Evolutionary conservation across 1,140 invertebrate species (phyloP), one percentile per base, ranked within the genome.

Genomic region (Pseudomyrmex sp.): DNA sequence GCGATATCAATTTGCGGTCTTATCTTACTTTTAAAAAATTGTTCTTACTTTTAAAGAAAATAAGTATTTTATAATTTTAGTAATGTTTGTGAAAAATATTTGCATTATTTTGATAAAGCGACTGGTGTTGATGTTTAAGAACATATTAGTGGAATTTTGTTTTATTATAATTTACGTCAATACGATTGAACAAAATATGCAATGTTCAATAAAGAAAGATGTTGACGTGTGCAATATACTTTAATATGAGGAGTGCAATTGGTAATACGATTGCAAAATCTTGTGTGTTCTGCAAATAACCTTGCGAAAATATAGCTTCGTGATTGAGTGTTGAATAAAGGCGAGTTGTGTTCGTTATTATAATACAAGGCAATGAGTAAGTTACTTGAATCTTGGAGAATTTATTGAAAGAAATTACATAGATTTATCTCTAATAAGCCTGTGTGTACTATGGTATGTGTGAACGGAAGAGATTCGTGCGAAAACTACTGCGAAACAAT

Each of bases 391-490:
- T 48, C 44, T 56, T 20, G n/a, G 20, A 79, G 3, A 54, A 72
- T 59, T 59, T 80, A 59, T 61, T 58, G 50, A 79, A 35, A 15
- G 23, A 26, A 75, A 59, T 65, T 26, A 58, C 13, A 52, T 58
- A n/a, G 50, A 50, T 44, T 56, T 63, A 15, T 74, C 52, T 20
- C 15, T 77, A 46, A 77, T 84, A 8, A 26, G 18, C 52, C 48
- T 23, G 62, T 15, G 56, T 79, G 26, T 35, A 35, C 5, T 35
- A 7, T 35, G 35, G 84, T 80, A 77, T 82, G 86, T 90, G 90
- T 84, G 91, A 91, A 90, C 89, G 91, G 91, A 91, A 90, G 82
- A 63, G 68, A 63, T 63, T 63, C 70, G 87, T 87, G 87, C 73
- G 91, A 89, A 82, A 76, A 66, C 26, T 44, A 62, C 75, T 73